phyloP scores from a whole-genome alignment of 2,113 vertebrate genomes.

The Chelonoidis abingdonii region DNA sequence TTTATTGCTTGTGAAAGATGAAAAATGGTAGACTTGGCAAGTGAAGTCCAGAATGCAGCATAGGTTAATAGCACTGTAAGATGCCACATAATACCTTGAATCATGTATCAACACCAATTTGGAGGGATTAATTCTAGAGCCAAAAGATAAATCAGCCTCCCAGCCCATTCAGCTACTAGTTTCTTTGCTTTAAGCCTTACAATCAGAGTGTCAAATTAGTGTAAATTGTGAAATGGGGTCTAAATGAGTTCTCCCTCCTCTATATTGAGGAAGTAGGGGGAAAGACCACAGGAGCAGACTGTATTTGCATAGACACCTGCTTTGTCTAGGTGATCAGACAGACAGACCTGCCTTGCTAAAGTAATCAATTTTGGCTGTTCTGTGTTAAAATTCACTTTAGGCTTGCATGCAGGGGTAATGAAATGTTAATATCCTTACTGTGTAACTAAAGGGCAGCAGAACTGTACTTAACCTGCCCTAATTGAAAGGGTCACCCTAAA shows the following conservation, averaged over 20 bases:
- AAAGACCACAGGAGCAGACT: neutral
- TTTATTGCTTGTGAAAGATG: neutral
- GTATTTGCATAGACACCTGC: neutral
- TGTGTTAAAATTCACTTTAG: neutral
- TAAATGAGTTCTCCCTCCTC: neutral
- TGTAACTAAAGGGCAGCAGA: neutral
- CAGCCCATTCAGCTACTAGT: fast-evolving
- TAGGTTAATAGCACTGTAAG: neutral
- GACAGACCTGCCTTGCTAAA: neutral
- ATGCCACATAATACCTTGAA: neutral
- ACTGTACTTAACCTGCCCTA: neutral
- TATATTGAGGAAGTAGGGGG: neutral
- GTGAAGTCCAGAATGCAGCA: neutral
- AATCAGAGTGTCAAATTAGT: neutral
- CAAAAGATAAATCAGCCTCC: neutral
- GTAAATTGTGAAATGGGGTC: fast-evolving
- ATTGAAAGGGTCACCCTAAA: neutral
- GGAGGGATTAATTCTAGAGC: neutral
- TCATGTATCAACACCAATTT: neutral
- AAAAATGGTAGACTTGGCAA: neutral
- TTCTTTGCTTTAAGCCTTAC: neutral
- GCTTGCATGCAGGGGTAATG: neutral
- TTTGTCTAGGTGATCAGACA: neutral
- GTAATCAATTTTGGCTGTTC: neutral
- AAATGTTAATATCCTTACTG: neutral